Evolutionary conservation across 2,797 vertebrate species (phyloP).

Genomic region (Characodon lateralis): DNA sequence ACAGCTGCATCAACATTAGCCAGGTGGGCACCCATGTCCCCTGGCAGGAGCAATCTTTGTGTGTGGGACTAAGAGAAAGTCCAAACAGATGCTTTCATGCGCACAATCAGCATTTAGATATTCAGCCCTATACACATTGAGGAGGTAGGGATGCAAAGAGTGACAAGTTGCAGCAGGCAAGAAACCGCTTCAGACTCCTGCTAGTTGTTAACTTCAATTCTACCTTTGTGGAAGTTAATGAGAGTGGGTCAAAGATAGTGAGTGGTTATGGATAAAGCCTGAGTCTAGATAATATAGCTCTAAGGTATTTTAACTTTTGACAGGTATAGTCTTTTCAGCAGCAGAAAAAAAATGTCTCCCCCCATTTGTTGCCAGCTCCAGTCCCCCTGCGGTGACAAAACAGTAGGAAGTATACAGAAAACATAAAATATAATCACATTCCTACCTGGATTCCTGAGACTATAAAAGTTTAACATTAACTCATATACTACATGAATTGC

Average conservation of each 20-base stretch:
- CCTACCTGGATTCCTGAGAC: not conserved
- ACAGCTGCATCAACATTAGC: slow-evolving; percentile 17
- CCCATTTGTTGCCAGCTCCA: slow-evolving; percentile 36
- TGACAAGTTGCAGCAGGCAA: slow-evolving; percentile 9
- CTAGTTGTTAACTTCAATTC: slow-evolving; percentile 10
- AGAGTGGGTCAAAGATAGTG: not conserved
- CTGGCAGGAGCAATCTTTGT: slow-evolving; percentile 23
- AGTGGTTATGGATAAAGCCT: slow-evolving; percentile 1
- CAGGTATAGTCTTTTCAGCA: slow-evolving; percentile 5
- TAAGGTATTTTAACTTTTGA: not conserved
- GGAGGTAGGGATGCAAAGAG: slow-evolving; percentile 2
- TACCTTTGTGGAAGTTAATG: slow-evolving; percentile 9
- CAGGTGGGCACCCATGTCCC: slow-evolving; percentile 13
- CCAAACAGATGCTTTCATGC: slow-evolving; percentile 15
- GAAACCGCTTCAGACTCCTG: slow-evolving; percentile 8
- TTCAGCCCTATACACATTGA: slow-evolving; percentile 3
- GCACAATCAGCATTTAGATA: slow-evolving; percentile 9
- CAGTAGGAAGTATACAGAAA: slow-evolving; percentile 50
- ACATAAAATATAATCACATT: slow-evolving; percentile 1
- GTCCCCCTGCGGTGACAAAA: slow-evolving; percentile 35
- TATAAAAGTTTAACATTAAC: not conserved
- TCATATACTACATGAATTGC: not conserved
- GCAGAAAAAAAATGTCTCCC: slow-evolving; percentile 8
- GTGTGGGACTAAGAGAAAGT: slow-evolving; percentile 27
- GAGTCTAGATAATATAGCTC: slow-evolving; percentile 4